A percentile compares a stretch with the other conserved stretches of the same genome.
phyloP scores from a whole-genome alignment of 2,797 vertebrate genomes.

The Crenichthys baileyi region DNA sequence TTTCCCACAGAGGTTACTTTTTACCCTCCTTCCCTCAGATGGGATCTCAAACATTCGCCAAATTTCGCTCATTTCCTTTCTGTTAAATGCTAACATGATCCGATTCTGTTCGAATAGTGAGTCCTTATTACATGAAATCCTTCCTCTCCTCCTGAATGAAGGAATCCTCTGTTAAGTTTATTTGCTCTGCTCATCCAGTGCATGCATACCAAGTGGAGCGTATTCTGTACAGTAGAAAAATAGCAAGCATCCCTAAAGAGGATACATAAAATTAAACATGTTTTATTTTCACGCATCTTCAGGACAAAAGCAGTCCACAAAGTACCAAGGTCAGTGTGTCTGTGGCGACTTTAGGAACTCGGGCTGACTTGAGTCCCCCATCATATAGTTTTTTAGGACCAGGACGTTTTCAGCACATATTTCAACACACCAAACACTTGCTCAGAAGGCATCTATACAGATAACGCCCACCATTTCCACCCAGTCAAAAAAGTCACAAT shows the following conservation, averaged over 20 bases:
- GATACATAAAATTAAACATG: too few relatives aligned
- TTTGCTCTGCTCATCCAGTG: conserved; percentile 11
- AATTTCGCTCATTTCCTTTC: conserved; percentile 14
- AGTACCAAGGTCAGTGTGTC: too few relatives aligned
- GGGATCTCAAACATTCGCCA: conserved; percentile 12
- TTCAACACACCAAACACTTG: background rate
- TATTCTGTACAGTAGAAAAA: too few relatives aligned
- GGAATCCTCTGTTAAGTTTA: conserved; percentile 7
- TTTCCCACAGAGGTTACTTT: conserved; percentile 45
- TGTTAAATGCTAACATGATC: background rate
- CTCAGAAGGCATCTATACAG: too few relatives aligned
- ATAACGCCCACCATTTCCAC: too few relatives aligned
- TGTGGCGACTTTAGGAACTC: background rate
- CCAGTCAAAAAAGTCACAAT: too few relatives aligned
- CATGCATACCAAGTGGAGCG: background rate
- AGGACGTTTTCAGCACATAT: background rate
- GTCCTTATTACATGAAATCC: background rate
- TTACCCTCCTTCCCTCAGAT: conserved; percentile 1
- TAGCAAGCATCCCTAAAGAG: too few relatives aligned
- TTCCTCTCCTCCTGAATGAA: conserved; percentile 11
- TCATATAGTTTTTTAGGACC: background rate
- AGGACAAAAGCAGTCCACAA: background rate
- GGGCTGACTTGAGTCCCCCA: background rate
- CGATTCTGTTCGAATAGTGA: conserved; percentile 4
- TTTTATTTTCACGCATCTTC: background rate